phyloP scores from a whole-genome alignment of 2,797 vertebrate species.

The Borostomias antarcticus region DNA sequence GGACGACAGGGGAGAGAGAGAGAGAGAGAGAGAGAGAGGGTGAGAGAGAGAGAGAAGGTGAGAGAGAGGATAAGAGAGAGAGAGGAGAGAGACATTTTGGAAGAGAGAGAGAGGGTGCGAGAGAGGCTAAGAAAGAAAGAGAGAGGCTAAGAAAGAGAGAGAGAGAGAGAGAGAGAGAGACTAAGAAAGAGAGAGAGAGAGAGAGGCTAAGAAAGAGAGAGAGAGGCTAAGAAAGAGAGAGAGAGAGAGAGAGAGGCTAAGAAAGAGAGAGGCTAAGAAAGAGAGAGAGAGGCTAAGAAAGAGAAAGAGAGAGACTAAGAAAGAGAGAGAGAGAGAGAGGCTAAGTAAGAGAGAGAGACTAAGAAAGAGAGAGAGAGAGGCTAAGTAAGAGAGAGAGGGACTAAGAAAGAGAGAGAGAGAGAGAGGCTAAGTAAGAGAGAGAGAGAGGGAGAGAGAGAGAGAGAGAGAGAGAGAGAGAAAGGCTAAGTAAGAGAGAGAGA shows the following conservation, averaged over 20 bases:
- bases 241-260: background rate
- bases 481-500: background rate
- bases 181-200: too few species aligned
- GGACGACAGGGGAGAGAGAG: too few species aligned
- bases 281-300: background rate
- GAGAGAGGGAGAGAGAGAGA: background rate
- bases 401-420: conserved; percentile 8
- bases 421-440: too few species aligned
- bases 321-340: background rate
- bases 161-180: background rate
- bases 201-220: too few species aligned
- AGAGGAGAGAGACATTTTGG: too few species aligned
- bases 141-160: too few species aligned
- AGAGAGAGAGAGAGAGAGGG: background rate
- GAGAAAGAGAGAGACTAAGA: background rate
- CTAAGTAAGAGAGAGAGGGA: background rate
- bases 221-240: too few species aligned
- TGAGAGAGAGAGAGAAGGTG: conserved; percentile 1
- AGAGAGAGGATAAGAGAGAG: conserved; percentile 11
- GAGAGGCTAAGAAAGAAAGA: background rate
- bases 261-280: too few species aligned
- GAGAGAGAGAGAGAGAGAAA: background rate
- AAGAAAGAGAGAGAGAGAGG: conserved; percentile 1
- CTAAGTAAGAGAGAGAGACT: too few species aligned
- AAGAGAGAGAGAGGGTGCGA: background rate